Conservation (phyloP, 2,888 invertebrate genomes). For the Dilophus febrilis region DNA sequence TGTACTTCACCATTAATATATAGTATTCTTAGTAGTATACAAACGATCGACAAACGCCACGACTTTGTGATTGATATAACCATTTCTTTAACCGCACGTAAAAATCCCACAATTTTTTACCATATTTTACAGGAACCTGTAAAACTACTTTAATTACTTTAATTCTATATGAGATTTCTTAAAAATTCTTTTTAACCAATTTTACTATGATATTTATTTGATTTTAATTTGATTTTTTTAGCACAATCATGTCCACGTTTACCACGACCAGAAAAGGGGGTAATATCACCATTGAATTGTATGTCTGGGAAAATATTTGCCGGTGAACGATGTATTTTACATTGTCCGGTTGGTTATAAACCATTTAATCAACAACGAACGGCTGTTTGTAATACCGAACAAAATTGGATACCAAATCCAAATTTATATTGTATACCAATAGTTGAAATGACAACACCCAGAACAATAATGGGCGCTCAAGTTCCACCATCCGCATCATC, state of each 20-base stretch:
- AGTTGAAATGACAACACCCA: conserved; percentile 1
- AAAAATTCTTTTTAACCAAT: background rate
- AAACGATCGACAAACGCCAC: too few species aligned
- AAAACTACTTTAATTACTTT: too few species aligned
- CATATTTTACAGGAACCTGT: too few species aligned
- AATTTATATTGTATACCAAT: conserved; percentile 20
- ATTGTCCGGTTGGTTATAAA: conserved; percentile 33
- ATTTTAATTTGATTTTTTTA: conserved; percentile 18
- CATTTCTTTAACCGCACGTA: too few species aligned
- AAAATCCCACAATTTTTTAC: too few species aligned
- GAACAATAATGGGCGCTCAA: background rate
- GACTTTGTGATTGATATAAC: too few species aligned
- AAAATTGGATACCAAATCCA: conserved; percentile 24
- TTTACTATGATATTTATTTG: too few species aligned
- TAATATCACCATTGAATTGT: conserved; percentile 35
- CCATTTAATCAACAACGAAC: conserved; percentile 19
- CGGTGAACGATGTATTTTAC: conserved; percentile 33
- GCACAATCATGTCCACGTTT: conserved; percentile 33
- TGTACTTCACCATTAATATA: too few species aligned
- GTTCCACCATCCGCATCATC: background rate
- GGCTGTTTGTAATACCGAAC: conserved; percentile 21
- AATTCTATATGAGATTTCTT: too few species aligned
- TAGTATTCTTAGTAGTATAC: too few species aligned
- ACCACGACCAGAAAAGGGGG: conserved; percentile 31
- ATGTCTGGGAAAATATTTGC: conserved; percentile 28